phyloP scores from a whole-genome alignment of 1,140 invertebrate genomes.

The Aradophagus sp. region DNA sequence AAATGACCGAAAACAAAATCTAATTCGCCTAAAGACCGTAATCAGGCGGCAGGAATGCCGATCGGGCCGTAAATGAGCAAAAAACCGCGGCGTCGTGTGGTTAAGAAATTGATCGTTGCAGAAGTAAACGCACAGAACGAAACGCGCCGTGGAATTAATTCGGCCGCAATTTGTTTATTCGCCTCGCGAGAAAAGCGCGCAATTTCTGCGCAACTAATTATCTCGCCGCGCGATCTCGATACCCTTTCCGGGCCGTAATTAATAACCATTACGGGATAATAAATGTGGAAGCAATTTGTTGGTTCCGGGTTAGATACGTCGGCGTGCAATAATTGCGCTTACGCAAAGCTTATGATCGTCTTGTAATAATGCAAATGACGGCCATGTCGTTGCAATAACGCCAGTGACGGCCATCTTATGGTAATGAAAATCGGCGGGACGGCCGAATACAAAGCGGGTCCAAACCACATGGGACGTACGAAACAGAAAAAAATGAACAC shows the following conservation, averaged over 20 bases:
- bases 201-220: conserved; percentile 13
- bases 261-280: conserved; percentile 19
- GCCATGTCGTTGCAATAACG: too few relatives aligned
- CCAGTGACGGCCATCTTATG: too few relatives aligned
- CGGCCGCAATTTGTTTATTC: conserved; percentile 15
- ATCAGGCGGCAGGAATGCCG: conserved; percentile 29
- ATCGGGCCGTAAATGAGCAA: conserved; percentile 31
- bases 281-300: conserved; percentile 19
- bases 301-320: conserved; percentile 8
- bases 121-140: conserved; percentile 19
- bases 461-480: too few relatives aligned
- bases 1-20: conserved; percentile 54
- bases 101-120: conserved; percentile 39
- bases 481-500: too few relatives aligned
- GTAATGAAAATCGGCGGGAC: too few relatives aligned
- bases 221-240: conserved; percentile 3
- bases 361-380: too few relatives aligned
- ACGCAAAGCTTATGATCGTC: conserved; percentile 8
- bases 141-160: conserved; percentile 8
- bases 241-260: conserved; percentile 10
- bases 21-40: conserved; percentile 50
- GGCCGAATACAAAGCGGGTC: too few relatives aligned
- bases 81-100: conserved; percentile 22
- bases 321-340: conserved; percentile 12
- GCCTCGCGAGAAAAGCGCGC: conserved; percentile 1